Percentiles rank a stretch among this genome's conserved stretches.
Evolutionary conservation across 2,797 vertebrate genomes (phyloP).

Genomic region (Chrysocyon brachyurus): DNA sequence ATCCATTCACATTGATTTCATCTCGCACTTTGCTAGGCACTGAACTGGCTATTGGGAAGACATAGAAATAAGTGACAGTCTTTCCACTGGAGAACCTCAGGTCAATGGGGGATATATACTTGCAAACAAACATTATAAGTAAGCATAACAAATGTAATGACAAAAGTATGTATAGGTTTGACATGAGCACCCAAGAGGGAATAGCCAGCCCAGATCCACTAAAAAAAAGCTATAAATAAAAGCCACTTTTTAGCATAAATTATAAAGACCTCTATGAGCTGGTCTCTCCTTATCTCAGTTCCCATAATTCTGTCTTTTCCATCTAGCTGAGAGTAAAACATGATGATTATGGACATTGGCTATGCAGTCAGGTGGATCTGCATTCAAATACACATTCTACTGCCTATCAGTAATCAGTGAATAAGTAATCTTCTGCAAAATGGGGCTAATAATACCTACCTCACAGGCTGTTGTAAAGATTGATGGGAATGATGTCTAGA

Average conservation of each 20-base stretch:
- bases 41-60: neutral
- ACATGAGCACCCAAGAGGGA: neutral
- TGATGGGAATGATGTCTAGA: neutral
- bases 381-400: neutral
- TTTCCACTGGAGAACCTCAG: neutral
- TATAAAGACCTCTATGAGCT: neutral
- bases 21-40: neutral
- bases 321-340: neutral
- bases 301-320: neutral
- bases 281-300: neutral
- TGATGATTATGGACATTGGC: neutral
- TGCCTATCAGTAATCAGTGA: neutral
- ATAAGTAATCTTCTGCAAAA: conserved; percentile 7
- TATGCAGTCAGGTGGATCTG: neutral
- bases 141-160: neutral
- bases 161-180: neutral
- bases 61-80: neutral
- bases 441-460: neutral
- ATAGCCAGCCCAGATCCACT: neutral
- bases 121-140: neutral
- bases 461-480: neutral
- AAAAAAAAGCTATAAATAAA: neutral
- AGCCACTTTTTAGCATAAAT: neutral
- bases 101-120: neutral
- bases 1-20: neutral